Evolutionary conservation across 1,140 invertebrate species (phyloP), one percentile per base, ranked within the genome.

Genomic region (Zophobas atratus): DNA sequence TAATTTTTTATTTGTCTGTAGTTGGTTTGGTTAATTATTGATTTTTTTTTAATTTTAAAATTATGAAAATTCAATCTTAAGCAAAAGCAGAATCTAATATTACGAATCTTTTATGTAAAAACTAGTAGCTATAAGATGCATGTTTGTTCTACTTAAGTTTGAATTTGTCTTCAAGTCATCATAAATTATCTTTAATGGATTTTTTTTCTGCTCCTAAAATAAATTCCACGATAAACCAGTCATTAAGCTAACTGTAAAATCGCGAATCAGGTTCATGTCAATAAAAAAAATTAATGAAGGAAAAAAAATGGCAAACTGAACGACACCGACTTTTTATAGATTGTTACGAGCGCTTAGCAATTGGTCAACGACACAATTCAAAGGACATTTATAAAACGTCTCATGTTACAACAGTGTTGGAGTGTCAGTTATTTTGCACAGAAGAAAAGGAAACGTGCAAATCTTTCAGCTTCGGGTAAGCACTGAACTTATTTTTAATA

Each of bases 401-500:
- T 8, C 73, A 82, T 35, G 75, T 81, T 20, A 83, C 81, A 1
- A 86, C 84, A 6, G 84, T 86, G 1, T 46, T 77, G 6, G 81
- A 85, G 35, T 86, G 85, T 73, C 84, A 86, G 79, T 77, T 79
- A 70, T 82, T 78, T 73, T 86, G 85, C 67, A 84, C 85, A 20
- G 71, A 83, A 60, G 85, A 86, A 67, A 80, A 82, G 63, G 80
- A 85, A 5, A 79, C 72, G 56, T 86, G 85, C 63, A 82, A 80
- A 79, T 81, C 84, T 8, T 85, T 85, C 60, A 86, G 85, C 80
- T 84, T 85, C 76, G 85, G 85, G 85, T 86, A 82, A 80, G 81
- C 79, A 53, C 6, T 46, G 20, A 46, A 3, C 43, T 49, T 57
- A 38, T n/a, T 55, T 38, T 51, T 56, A 35, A 72, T 36, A 1